These are phyloP conservation scores for Aphelenchoides besseyi DNA, from an alignment of 1,140 invertebrate genomes.

Conservation along the genomic window DNA sequence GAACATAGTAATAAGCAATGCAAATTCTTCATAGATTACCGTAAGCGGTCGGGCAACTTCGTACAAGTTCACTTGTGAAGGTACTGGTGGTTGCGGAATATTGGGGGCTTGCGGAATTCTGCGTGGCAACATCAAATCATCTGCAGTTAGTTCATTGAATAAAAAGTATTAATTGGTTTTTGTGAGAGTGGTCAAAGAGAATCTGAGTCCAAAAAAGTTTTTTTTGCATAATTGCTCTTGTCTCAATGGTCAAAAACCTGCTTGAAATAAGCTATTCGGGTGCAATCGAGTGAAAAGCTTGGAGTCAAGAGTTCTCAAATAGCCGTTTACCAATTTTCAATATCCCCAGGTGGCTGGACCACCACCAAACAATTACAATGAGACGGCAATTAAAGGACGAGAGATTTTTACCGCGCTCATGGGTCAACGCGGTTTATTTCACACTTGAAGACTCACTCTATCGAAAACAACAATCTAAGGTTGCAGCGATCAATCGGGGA, in stretches of 20 bases:
- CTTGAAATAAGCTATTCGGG: neutral
- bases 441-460: neutral
- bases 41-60: neutral
- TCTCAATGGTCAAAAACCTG: too few species aligned
- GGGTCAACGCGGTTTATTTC: conserved; percentile 3
- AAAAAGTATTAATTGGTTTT: too few species aligned
- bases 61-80: neutral
- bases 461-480: neutral
- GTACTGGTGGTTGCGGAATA: neutral
- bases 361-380: neutral
- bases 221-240: too few species aligned
- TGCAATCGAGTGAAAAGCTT: conserved; percentile 5
- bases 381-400: neutral
- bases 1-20: neutral
- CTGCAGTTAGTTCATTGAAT: neutral
- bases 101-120: too few species aligned
- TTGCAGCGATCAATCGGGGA: neutral
- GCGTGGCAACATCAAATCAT: too few species aligned
- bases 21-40: neutral
- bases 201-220: too few species aligned
- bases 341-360: neutral
- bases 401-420: neutral
- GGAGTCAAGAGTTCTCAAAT: neutral
- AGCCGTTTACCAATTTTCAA: neutral
- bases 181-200: too few species aligned